phyloP scores from a whole-genome alignment of 1,140 invertebrate genomes.

The Zaprionus davidi region DNA sequence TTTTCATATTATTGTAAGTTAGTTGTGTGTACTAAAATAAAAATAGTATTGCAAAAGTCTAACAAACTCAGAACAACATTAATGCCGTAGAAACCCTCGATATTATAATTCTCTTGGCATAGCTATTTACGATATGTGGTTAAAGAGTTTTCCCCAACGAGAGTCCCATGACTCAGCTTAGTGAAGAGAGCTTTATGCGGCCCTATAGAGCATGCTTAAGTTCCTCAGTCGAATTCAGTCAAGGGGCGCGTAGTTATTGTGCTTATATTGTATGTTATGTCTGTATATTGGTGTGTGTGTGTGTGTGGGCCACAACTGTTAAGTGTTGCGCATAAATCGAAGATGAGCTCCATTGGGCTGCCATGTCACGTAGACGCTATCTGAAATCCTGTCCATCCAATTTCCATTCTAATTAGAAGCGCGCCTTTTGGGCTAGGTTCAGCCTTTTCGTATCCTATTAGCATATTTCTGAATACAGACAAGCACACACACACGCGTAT shows the following conservation, averaged over 20 bases:
- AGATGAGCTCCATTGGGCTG: slow-evolving; percentile 38
- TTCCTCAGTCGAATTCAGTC: background rate
- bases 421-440: slow-evolving; percentile 20
- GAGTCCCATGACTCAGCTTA: background rate
- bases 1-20: too few species aligned
- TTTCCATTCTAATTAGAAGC: slow-evolving; percentile 73
- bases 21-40: too few species aligned
- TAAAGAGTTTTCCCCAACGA: background rate
- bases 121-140: background rate
- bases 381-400: slow-evolving; percentile 61
- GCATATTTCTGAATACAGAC: slow-evolving; percentile 56
- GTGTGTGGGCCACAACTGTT: background rate
- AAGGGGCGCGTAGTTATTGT: background rate
- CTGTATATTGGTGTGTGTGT: background rate
- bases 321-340: slow-evolving; percentile 14
- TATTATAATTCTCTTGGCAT: background rate
- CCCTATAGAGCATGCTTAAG: background rate
- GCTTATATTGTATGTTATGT: background rate
- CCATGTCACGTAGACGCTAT: slow-evolving; percentile 58
- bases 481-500: background rate
- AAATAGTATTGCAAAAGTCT: too few species aligned
- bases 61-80: too few species aligned
- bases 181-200: background rate
- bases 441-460: slow-evolving; percentile 43
- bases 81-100: background rate